Conservation (phyloP, 2,113 vertebrate species). For the Azemiops feae region DNA sequence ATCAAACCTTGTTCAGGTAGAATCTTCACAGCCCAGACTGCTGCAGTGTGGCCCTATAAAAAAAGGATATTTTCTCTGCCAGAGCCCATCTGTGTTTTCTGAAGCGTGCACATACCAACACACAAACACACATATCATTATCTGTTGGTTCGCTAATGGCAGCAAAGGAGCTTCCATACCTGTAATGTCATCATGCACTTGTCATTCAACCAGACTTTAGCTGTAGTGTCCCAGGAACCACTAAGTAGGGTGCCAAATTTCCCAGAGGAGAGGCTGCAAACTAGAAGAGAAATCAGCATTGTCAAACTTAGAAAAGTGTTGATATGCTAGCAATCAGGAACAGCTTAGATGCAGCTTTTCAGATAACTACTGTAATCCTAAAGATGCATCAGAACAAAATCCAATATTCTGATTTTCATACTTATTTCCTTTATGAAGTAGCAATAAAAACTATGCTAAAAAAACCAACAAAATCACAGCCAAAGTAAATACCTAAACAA, state of each 20-base stretch:
- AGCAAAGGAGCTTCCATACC: slow-evolving; percentile 70
- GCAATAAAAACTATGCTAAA: neutral
- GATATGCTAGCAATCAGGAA: neutral
- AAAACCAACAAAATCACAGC: neutral
- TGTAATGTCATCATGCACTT: slow-evolving; percentile 98
- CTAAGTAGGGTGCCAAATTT: slow-evolving; percentile 96
- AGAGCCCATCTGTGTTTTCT: slow-evolving; percentile 23
- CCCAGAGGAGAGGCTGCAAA: slow-evolving; percentile 92
- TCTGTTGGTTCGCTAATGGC: neutral
- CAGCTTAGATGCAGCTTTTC: neutral
- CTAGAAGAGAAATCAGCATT: slow-evolving; percentile 67
- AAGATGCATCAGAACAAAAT: neutral
- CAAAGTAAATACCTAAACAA: neutral
- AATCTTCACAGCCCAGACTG: slow-evolving; percentile 94
- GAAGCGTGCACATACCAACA: neutral
- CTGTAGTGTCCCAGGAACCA: slow-evolving; percentile 96
- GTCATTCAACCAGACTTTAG: slow-evolving; percentile 96
- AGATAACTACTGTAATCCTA: neutral
- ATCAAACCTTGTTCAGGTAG: slow-evolving; percentile 94
- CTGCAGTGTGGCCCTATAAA: slow-evolving; percentile 88
- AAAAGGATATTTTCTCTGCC: slow-evolving; percentile 13
- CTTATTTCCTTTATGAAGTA: neutral
- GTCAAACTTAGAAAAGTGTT: neutral
- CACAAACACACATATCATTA: neutral
- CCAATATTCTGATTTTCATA: neutral